Evolutionary conservation across 2,113 vertebrate genomes (phyloP).

Genomic region (Xiphophorus hellerii): DNA sequence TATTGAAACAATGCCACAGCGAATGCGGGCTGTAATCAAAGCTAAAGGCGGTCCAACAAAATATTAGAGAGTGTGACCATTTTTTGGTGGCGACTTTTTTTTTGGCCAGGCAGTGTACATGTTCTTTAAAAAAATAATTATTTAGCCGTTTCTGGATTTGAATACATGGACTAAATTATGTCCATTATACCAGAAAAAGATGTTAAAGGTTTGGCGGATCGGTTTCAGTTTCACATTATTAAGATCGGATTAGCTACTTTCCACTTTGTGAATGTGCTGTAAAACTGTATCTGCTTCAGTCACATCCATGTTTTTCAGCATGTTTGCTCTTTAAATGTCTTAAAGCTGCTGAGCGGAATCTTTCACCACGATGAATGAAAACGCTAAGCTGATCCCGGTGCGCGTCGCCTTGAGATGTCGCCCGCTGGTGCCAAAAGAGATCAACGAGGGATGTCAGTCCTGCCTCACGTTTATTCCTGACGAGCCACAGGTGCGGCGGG

Average conservation of each 20-base stretch:
- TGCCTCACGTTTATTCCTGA: constrained; percentile 91
- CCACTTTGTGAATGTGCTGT: neutral
- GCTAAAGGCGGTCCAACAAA: too few relatives aligned
- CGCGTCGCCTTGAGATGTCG: constrained; percentile 92
- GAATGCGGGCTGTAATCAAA: too few relatives aligned
- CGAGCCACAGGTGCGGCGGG: constrained; percentile 85
- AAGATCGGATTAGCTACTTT: neutral
- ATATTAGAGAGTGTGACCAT: too few relatives aligned
- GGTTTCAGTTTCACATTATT: too few relatives aligned
- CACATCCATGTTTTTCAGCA: neutral
- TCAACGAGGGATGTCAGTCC: constrained; percentile 87
- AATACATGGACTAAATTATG: neutral
- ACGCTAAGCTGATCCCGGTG: constrained; percentile 88
- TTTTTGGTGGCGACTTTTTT: too few relatives aligned
- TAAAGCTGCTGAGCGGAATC: neutral
- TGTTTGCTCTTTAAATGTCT: neutral
- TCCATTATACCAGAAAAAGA: too few relatives aligned
- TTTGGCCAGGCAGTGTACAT: too few relatives aligned
- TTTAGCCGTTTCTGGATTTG: neutral
- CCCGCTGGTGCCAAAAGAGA: constrained; percentile 89
- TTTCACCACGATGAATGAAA: constrained; percentile 81
- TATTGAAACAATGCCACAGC: too few relatives aligned
- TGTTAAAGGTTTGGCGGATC: too few relatives aligned
- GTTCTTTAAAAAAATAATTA: too few relatives aligned
- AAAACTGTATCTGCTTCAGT: neutral